Conservation (phyloP, 1,140 invertebrate genomes). For the Polypedilum vanderplanki region DNA sequence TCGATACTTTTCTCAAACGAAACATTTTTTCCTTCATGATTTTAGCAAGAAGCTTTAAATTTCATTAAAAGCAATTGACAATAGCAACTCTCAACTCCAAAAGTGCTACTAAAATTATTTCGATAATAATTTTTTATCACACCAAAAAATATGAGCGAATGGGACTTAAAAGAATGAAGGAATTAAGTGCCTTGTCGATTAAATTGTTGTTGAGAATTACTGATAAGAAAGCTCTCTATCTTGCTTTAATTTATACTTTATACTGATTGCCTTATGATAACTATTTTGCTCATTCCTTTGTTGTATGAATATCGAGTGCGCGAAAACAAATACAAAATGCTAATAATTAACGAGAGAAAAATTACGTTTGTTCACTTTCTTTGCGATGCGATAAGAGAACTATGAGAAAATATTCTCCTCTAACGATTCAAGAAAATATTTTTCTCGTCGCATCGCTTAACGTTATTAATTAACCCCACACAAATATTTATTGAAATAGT, state of each 20-base stretch:
- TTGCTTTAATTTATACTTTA: not conserved
- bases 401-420: too few relatives aligned
- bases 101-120: not conserved
- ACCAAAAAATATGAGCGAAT: not conserved
- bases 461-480: not conserved
- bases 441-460: not conserved
- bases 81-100: not conserved
- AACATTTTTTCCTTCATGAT: slow-evolving; percentile 6
- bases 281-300: not conserved
- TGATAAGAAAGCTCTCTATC: not conserved
- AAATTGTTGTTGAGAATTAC: not conserved
- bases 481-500: slow-evolving; percentile 15
- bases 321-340: not conserved
- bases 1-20: not conserved
- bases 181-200: not conserved
- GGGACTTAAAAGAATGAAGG: not conserved
- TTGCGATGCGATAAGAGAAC: not conserved
- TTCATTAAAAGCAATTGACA: too few relatives aligned
- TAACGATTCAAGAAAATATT: not conserved
- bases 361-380: not conserved
- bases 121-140: not conserved
- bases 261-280: slow-evolving; percentile 4
- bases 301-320: not conserved
- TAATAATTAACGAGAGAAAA: not conserved
- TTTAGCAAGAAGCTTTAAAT: not conserved